Percentiles rank a stretch among this genome's conserved stretches.
phyloP scores from a whole-genome alignment of 2,797 vertebrate species.

The Rhabdophis nuchalis region DNA sequence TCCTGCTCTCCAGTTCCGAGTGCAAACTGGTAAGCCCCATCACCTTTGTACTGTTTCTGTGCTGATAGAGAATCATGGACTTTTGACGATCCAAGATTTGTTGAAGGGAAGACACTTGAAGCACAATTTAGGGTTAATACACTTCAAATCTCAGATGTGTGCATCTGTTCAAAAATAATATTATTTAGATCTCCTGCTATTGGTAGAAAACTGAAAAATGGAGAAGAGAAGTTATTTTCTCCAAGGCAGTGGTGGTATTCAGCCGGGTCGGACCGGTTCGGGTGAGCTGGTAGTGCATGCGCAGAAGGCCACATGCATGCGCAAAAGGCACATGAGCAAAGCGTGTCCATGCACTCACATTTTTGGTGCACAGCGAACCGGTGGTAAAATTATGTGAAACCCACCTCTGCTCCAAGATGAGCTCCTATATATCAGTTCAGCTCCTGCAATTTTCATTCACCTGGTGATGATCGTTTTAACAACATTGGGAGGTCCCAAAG shows the following conservation, averaged over 20 bases:
- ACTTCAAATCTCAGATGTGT: neutral
- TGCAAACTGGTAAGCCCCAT: slow-evolving; percentile 83
- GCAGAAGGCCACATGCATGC: too few species aligned
- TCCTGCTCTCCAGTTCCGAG: slow-evolving; percentile 82
- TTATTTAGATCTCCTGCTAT: neutral
- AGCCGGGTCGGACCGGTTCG: too few species aligned
- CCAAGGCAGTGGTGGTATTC: too few species aligned
- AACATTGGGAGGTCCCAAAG: neutral
- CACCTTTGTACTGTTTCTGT: neutral
- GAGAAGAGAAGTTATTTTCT: neutral
- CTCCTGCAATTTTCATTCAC: neutral
- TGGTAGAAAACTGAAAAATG: neutral
- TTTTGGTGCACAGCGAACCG: too few species aligned
- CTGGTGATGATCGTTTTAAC: neutral
- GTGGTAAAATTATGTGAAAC: too few species aligned
- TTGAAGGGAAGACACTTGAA: neutral
- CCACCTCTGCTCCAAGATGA: too few species aligned
- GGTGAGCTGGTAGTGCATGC: too few species aligned
- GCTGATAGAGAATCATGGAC: neutral
- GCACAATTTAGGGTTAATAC: neutral
- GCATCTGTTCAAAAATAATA: neutral
- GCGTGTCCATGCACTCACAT: too few species aligned
- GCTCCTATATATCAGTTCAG: neutral
- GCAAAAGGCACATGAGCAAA: too few species aligned
- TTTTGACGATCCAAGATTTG: neutral